Evolutionary conservation across 2,888 invertebrate species (phyloP).

Genomic region (Apamea anceps): DNA sequence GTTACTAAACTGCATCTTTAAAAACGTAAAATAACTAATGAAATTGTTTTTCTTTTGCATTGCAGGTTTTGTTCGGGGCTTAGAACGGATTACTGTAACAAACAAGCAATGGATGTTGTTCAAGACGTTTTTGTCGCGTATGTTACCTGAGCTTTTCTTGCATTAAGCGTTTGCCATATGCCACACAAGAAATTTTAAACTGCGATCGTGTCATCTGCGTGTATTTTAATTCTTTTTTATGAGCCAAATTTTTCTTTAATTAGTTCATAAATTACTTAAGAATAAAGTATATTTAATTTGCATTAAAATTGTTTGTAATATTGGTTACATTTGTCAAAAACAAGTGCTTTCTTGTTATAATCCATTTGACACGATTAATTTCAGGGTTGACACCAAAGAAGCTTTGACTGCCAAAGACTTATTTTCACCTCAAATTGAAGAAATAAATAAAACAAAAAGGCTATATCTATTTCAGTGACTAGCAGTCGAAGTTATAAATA

Average conservation of each 20-base stretch:
- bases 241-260: slow-evolving; percentile 32
- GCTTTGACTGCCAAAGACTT: not conserved
- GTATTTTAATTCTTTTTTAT: slow-evolving; percentile 50
- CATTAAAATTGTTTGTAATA: slow-evolving; percentile 55
- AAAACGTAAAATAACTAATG: slow-evolving; percentile 42
- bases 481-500: slow-evolving; percentile 28
- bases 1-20: slow-evolving; percentile 67
- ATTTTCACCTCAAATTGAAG: not conserved
- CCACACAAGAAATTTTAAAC: slow-evolving; percentile 71
- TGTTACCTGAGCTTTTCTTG: slow-evolving; percentile 61
- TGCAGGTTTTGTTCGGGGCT: slow-evolving; percentile 32
- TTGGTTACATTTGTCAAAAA: slow-evolving; percentile 64
- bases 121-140: slow-evolving; percentile 38
- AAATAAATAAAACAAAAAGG: not conserved
- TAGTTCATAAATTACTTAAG: slow-evolving; percentile 45
- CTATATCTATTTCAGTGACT: slow-evolving; percentile 8
- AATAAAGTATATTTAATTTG: slow-evolving; percentile 21
- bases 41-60: slow-evolving; percentile 43
- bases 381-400: slow-evolving; percentile 63
- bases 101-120: slow-evolving; percentile 45
- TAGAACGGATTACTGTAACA: not conserved
- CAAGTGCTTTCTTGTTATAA: slow-evolving; percentile 64
- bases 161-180: slow-evolving; percentile 74
- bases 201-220: slow-evolving; percentile 60
- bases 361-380: slow-evolving; percentile 54